These are phyloP conservation scores for Wiebesia pumilae DNA, from an alignment of 1,140 invertebrate species.

Conservation along the genomic window DNA sequence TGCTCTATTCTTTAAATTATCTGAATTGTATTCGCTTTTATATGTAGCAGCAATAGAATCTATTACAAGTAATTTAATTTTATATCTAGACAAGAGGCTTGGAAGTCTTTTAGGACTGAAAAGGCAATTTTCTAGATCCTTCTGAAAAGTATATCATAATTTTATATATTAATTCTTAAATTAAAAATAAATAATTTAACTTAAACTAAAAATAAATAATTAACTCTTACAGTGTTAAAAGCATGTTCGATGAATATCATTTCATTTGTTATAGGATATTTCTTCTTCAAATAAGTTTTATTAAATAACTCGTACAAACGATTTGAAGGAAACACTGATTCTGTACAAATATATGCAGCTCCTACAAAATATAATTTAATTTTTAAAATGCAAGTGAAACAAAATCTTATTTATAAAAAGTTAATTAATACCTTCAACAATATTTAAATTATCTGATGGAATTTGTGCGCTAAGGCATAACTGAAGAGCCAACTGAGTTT, in stretches of 20 bases:
- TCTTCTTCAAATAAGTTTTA: slow-evolving; percentile 63
- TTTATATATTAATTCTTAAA: slow-evolving; percentile 40
- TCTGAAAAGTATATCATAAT: slow-evolving; percentile 65
- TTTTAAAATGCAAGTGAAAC: slow-evolving; percentile 5
- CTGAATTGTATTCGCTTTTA: slow-evolving; percentile 78
- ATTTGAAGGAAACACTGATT: slow-evolving; percentile 83
- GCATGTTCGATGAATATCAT: slow-evolving; percentile 78
- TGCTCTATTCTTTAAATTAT: slow-evolving; percentile 72
- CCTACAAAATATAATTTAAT: slow-evolving; percentile 68
- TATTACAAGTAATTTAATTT: slow-evolving; percentile 81
- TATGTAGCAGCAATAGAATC: slow-evolving; percentile 86
- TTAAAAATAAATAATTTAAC: slow-evolving; percentile 54
- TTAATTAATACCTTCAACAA: slow-evolving; percentile 22
- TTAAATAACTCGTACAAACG: slow-evolving; percentile 77
- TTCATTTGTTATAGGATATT: slow-evolving; percentile 69
- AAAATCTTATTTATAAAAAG: not conserved
- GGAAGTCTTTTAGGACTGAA: slow-evolving; percentile 71
- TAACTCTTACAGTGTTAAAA: slow-evolving; percentile 63
- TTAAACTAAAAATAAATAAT: not conserved
- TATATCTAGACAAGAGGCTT: slow-evolving; percentile 70
- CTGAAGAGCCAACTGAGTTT: slow-evolving; percentile 90
- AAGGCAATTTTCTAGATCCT: slow-evolving; percentile 78
- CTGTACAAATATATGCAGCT: slow-evolving; percentile 85
- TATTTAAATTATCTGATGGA: slow-evolving; percentile 59
- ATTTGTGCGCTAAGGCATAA: slow-evolving; percentile 79